Evolutionary conservation across 2,113 vertebrate species (phyloP).

Genomic region (Pseudorhombus dupliciocellatus): DNA sequence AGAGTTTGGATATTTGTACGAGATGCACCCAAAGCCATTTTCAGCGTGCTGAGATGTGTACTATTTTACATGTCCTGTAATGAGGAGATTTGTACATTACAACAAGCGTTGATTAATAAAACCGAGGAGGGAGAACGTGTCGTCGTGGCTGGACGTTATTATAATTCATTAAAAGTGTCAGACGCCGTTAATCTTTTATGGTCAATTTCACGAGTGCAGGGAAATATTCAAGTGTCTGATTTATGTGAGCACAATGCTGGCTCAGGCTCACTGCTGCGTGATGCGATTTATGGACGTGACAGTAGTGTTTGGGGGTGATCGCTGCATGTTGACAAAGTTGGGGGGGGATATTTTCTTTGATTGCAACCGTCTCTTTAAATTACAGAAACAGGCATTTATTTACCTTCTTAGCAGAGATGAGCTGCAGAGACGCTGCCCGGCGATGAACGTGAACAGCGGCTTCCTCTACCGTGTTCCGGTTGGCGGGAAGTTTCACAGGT

Average conservation of each 20-base stretch:
- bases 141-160: not conserved
- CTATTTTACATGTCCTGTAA: conserved; percentile 76
- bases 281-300: conserved; percentile 21
- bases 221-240: conserved; percentile 42
- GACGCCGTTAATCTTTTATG: conserved; percentile 31
- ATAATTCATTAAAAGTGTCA: not conserved
- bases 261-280: conserved; percentile 16
- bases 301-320: conserved; percentile 2
- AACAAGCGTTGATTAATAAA: conserved; percentile 75
- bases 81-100: conserved; percentile 71
- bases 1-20: conserved; percentile 68
- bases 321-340: not conserved
- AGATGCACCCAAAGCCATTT: conserved; percentile 70
- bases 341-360: not conserved
- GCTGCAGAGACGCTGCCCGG: not conserved
- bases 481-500: not conserved
- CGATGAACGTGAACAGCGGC: not conserved
- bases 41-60: conserved; percentile 68
- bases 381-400: not conserved
- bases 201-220: conserved; percentile 15
- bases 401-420: not conserved
- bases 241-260: conserved; percentile 21
- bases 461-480: not conserved
- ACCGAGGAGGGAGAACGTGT: conserved; percentile 2
- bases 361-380: not conserved